phyloP scores from a whole-genome alignment of 2,888 invertebrate genomes.

The Exephanes ischioxanthus region DNA sequence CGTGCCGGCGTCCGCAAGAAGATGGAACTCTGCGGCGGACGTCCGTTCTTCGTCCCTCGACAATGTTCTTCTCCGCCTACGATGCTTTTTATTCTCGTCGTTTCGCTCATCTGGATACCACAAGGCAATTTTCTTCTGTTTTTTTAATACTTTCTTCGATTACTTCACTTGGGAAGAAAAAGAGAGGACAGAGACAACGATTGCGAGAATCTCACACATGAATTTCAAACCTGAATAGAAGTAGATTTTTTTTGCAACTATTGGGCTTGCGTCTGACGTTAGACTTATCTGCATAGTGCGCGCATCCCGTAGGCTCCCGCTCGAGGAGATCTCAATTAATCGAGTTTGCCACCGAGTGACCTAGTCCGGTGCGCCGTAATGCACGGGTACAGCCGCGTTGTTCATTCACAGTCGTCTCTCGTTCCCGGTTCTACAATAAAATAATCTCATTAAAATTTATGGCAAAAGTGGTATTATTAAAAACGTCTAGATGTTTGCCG shows the following conservation, averaged over 20 bases:
- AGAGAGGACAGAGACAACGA: no score
- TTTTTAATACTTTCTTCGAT: not conserved
- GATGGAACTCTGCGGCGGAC: conserved; percentile 55
- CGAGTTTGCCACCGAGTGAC: conserved; percentile 60
- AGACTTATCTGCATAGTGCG: conserved; percentile 52
- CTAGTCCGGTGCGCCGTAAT: conserved; percentile 36
- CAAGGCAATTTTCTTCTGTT: conserved; percentile 57
- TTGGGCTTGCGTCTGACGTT: not conserved
- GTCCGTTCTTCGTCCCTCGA: conserved; percentile 30
- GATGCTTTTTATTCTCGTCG: conserved; percentile 33
- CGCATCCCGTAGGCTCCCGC: conserved; percentile 32
- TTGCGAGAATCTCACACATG: not conserved
- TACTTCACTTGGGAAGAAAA: not conserved
- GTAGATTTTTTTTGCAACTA: not conserved
- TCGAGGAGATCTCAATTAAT: conserved; percentile 59
- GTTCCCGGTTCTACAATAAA: not conserved
- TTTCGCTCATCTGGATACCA: conserved; percentile 53
- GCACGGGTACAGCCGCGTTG: conserved; percentile 11
- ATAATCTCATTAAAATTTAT: conserved; percentile 4
- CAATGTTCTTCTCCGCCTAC: not conserved
- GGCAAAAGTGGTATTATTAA: not conserved
- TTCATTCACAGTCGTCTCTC: not conserved
- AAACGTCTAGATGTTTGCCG: conserved; percentile 28
- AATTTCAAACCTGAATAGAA: no score
- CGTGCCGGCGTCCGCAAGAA: conserved; percentile 45